A percentile compares a stretch with the other conserved stretches of the same genome.
phyloP scores from a whole-genome alignment of 2,797 vertebrate species.

The Scolopax bukidnonensis region DNA sequence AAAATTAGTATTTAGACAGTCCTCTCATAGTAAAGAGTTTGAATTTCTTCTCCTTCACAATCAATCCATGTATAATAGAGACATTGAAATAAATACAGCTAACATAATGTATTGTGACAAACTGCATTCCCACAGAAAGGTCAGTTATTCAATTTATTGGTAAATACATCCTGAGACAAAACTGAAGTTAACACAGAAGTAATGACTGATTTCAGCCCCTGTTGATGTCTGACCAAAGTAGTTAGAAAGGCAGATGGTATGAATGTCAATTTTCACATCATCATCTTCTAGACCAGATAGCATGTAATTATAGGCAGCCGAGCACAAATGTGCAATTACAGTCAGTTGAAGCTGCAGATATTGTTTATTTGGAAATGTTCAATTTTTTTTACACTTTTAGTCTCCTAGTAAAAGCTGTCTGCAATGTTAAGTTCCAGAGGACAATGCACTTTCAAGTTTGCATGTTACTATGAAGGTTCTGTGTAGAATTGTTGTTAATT shows the following conservation, averaged over 20 bases:
- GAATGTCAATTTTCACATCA: conserved; percentile 68
- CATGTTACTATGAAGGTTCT: not conserved
- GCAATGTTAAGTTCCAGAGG: not conserved
- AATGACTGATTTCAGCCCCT: conserved; percentile 57
- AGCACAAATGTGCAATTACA: conserved; percentile 42
- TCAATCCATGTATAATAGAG: conserved; percentile 22
- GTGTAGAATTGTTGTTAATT: not conserved
- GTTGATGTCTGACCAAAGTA: conserved; percentile 58
- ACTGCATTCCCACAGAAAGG: conserved; percentile 63
- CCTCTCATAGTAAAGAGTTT: conserved; percentile 19
- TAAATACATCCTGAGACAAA: conserved; percentile 69
- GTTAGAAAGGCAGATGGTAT: conserved; percentile 61
- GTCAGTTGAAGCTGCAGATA: not conserved
- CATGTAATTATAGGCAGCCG: conserved; percentile 58
- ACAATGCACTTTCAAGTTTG: not conserved
- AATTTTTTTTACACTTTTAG: not conserved
- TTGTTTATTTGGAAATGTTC: not conserved
- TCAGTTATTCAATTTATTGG: conserved; percentile 65
- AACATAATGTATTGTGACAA: conserved; percentile 45
- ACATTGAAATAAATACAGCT: conserved; percentile 60
- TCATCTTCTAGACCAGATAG: conserved; percentile 50
- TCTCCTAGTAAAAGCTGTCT: not conserved
- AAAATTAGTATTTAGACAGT: not conserved
- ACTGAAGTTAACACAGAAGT: conserved; percentile 65
- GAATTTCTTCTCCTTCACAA: conserved; percentile 49